Evolutionary conservation across 2,888 invertebrate genomes (phyloP), one percentile per base, ranked within the genome.

Genomic region (Mythimna pallens): DNA sequence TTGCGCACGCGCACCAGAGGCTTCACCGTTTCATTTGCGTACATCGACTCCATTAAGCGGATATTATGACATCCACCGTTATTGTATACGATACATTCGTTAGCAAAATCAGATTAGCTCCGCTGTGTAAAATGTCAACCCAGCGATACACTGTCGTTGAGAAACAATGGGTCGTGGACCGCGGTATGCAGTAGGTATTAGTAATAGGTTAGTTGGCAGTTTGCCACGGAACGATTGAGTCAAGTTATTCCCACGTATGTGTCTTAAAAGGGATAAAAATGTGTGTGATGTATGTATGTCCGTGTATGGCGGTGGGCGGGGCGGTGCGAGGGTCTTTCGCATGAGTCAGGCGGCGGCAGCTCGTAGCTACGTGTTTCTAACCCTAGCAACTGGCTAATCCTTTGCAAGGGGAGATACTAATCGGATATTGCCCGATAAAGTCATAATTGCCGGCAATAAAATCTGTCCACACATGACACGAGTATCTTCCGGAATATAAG

Each of bases 231-330:
- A 87, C 87, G 83, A 85, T 83, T 80, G 84, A 86, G 74, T 81
- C 81, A 74, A 87, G 81, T 86, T 87, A 89, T 91, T 92, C 92
- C 91, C 91, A 92, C 90, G 91, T 89, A 85, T 74, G 63, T 58
- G 72, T 87, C 93, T 86, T 92, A 91, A 92, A 93, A 86, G 93
- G 93, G 88, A 91, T 91, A 93, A 92, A 93, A 92, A 93, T 93
- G 91, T 89, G 85, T 89, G 81, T 89, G 86, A 89, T 89, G 87
- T 86, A 89, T 88, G 87, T 84, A 83, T 88, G 87, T 83, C 92
- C 92, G 91, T 91, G 89, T 92, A 91, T 85, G 91, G 91, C 70
- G 72, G 86, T 87, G 82, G 88, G 89, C 89, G 86, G 84, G 80
- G 80, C 80, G 63, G 78, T 69, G 75, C 85, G 86, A 89, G 90